These are phyloP conservation scores for Tenthredo livida DNA, from an alignment of 2,888 invertebrate genomes.

Conservation along the genomic window DNA sequence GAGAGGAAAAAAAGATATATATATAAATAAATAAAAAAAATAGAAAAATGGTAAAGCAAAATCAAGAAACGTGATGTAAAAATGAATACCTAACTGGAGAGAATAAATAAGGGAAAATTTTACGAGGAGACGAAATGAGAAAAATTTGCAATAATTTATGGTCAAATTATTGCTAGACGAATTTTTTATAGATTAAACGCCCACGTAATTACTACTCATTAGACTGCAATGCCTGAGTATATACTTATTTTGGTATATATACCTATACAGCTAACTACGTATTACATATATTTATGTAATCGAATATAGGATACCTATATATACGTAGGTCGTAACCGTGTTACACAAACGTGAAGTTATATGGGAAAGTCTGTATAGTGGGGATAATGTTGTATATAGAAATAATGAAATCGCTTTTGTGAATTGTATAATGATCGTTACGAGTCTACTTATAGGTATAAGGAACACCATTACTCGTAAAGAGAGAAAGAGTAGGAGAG, in stretches of 20 bases:
- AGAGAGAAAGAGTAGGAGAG: not conserved
- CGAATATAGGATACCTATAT: not conserved
- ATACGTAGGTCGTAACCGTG: not conserved
- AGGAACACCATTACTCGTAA: not conserved
- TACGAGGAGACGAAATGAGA: too few relatives aligned
- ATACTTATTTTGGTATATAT: not conserved
- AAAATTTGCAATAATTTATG: not conserved
- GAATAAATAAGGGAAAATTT: not conserved
- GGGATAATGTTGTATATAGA: not conserved
- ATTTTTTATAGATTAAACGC: too few relatives aligned
- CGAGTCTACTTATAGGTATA: not conserved
- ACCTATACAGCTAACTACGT: not conserved
- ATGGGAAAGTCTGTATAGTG: not conserved
- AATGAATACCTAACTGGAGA: not conserved
- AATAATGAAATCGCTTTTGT: slow-evolving; percentile 13
- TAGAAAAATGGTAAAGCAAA: not conserved
- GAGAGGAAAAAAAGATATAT: too few relatives aligned
- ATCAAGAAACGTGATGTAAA: not conserved
- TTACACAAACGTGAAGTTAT: not conserved
- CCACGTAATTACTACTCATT: not conserved
- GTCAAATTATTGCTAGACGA: not conserved
- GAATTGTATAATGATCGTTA: slow-evolving; percentile 33
- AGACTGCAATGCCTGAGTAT: not conserved
- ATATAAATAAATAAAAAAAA: not conserved
- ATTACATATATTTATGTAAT: not conserved